Percentiles rank a stretch among this genome's conserved stretches.
phyloP scores from a whole-genome alignment of 2,113 vertebrate species.

The Oreotrochilus melanogaster region DNA sequence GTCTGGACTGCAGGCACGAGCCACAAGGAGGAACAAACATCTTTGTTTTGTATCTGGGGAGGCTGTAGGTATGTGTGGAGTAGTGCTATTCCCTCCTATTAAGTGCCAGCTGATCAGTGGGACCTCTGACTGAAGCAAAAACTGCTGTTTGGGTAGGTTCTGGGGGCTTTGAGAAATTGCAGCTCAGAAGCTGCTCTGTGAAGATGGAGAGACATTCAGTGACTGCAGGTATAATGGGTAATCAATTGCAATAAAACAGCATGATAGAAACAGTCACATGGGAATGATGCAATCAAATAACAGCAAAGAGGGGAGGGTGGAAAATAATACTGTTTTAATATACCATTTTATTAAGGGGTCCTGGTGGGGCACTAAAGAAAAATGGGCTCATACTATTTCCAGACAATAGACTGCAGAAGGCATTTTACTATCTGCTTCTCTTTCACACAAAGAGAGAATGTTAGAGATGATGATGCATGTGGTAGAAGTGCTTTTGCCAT shows the following conservation, averaged over 20 bases:
- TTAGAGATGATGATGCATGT: not conserved
- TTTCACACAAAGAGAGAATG: not conserved
- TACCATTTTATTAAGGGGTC: not conserved
- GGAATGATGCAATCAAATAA: not conserved
- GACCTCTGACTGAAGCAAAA: not conserved
- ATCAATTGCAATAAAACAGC: not conserved
- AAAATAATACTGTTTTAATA: not conserved
- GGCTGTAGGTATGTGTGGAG: not conserved
- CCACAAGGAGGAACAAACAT: not conserved
- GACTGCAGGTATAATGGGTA: not conserved
- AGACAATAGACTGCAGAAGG: constrained; percentile 21
- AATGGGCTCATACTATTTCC: not conserved
- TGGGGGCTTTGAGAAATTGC: not conserved
- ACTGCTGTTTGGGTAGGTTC: not conserved
- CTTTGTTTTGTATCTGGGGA: not conserved
- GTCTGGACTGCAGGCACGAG: not conserved
- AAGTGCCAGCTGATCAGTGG: not conserved
- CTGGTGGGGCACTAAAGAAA: not conserved
- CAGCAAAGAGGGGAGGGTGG: rapidly evolving
- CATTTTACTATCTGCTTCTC: constrained; percentile 38
- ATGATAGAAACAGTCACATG: not conserved
- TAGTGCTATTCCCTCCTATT: not conserved
- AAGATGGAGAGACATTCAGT: not conserved
- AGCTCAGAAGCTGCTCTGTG: not conserved
- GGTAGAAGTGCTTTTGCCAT: not conserved